Percentiles rank a stretch among this genome's conserved stretches.
These are phyloP conservation scores for Andrena dorsata DNA, from an alignment of 2,888 invertebrate genomes.

Conservation along the genomic window DNA sequence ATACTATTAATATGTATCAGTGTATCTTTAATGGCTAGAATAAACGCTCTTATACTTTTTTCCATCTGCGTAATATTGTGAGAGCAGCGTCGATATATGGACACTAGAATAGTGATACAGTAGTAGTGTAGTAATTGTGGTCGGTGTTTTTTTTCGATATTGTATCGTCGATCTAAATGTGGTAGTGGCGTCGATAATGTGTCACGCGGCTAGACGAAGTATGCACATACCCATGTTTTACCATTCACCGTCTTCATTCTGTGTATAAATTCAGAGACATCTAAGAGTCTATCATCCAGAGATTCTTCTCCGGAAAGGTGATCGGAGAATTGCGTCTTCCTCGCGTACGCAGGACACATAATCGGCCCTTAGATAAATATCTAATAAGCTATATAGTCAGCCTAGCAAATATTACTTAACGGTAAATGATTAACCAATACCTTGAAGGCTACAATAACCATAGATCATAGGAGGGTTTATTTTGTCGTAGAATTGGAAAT, in stretches of 20 bases:
- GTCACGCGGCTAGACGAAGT: conserved; percentile 41
- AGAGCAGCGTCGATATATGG: conserved; percentile 81
- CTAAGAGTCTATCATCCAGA: background rate
- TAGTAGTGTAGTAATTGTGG: conserved; percentile 85
- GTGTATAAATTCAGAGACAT: background rate
- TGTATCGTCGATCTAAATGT: conserved; percentile 84
- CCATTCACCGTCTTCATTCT: background rate
- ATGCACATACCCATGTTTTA: background rate
- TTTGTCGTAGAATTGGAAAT: conserved; percentile 83
- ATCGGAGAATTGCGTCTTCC: background rate
- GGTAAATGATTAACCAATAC: conserved; percentile 82
- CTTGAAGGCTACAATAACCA: conserved; percentile 82
- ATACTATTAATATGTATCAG: conserved; percentile 84
- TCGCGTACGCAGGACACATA: conserved; percentile 65
- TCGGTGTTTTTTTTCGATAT: conserved; percentile 84
- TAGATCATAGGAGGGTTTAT: conserved; percentile 83
- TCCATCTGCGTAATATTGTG: conserved; percentile 82
- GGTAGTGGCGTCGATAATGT: conserved; percentile 77
- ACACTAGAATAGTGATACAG: conserved; percentile 83
- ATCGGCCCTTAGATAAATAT: conserved; percentile 81
- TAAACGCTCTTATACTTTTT: conserved; percentile 82
- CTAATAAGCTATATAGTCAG: conserved; percentile 83
- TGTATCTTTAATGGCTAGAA: conserved; percentile 83
- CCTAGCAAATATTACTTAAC: conserved; percentile 82
- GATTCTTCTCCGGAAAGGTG: background rate